Evolutionary conservation across 2,797 vertebrate species (phyloP).

Genomic region (Spinibarbus caldwelli): DNA sequence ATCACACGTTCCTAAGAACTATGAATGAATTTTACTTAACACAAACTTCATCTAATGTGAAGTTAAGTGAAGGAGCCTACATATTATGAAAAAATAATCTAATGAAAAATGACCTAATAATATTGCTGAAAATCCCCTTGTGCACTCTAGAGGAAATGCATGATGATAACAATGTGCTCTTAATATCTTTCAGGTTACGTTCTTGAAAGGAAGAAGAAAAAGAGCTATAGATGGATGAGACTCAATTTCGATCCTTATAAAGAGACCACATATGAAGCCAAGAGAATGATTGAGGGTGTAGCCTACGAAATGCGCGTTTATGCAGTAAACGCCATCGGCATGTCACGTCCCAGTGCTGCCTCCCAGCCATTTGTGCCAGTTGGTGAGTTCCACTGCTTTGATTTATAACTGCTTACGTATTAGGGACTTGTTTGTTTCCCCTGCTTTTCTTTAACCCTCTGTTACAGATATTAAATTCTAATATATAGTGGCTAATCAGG

Average conservation of each 20-base stretch:
- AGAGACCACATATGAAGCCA: conserved; percentile 88
- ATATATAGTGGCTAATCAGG: neutral
- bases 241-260: conserved; percentile 93
- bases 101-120: neutral
- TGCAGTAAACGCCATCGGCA: conserved; percentile 93
- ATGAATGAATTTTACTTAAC: neutral
- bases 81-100: neutral
- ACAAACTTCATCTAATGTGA: neutral
- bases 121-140: neutral
- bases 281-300: conserved; percentile 94
- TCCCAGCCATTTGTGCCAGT: conserved; percentile 94
- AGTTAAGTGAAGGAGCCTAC: neutral
- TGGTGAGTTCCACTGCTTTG: conserved; percentile 80
- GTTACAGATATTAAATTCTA: neutral
- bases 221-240: conserved; percentile 97
- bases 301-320: conserved; percentile 95
- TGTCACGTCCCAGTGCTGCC: conserved; percentile 91
- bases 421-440: neutral
- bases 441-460: neutral
- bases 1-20: neutral
- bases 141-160: neutral
- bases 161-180: neutral
- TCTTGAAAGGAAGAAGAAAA: conserved; percentile 96
- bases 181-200: conserved; percentile 84
- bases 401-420: conserved; percentile 27